Base-by-base conservation (phyloP, 2,888 invertebrate genomes). In the Venustoraphidia nigricollis region DNA sequence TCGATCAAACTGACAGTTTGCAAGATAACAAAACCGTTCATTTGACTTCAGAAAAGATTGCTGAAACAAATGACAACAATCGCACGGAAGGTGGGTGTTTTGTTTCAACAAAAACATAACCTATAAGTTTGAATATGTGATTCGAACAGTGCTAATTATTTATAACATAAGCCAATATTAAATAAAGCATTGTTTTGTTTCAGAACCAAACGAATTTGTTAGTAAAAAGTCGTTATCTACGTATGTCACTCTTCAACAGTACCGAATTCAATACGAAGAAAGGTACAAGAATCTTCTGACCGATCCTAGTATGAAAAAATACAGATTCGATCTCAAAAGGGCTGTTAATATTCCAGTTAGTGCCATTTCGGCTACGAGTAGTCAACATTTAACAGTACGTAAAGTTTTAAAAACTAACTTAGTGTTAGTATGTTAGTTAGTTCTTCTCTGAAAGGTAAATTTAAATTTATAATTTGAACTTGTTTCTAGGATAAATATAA, bases 321-420 rank as follows among this genome's bases (percentile, higher is more conserved):
- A 85, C 61, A 75, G 82, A 58, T 86, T 87, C 65, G 84, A 87
- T 53, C 87, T 83, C 54, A 84, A 87, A 62, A 91, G 89, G 63
- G 86, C 87, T 47, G 81, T 93, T 4, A 92, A 88, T 62, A 83
- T 83, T 45, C 87, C 91, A 3, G 77, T 93, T 0, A 94, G 94
- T 69, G 81, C 90, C 9, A 81, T 94, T 49, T 86, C 90, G 5
- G 81, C 82, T 3, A 77, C 79, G 1, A 88, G 77, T 58, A 73
- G 81, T 1, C 67, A 75, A 39, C 90, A 92, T 63, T 60, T 75
- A 44, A 57, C 64, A 46, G 47, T 47, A 47, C 36, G 36, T 35
- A 13, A n/a, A 36, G 8, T 37, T n/a, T 36, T 9, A 11, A n/a
- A 11, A 13, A 36, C 2, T 36, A n/a, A 13, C n/a, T n/a, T n/a